phyloP scores from a whole-genome alignment of 1,140 invertebrate genomes.

The Callitettix versicolor region DNA sequence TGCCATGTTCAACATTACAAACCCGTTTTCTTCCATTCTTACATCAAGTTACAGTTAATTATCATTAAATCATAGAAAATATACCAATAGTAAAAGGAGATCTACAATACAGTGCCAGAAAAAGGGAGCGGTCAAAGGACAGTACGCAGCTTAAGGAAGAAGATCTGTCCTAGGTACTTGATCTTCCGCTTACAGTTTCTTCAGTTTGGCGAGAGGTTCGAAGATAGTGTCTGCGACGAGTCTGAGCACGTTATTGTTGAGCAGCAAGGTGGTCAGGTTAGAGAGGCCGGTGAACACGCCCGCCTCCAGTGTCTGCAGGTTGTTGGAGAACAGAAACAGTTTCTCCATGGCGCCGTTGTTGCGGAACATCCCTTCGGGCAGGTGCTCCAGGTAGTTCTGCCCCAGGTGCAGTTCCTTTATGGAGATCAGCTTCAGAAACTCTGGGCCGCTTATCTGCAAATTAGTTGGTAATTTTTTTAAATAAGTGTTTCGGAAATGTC shows the following conservation, averaged over 20 bases:
- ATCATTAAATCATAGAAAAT: too few species aligned
- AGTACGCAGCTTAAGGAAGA: too few species aligned
- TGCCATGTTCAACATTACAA: too few species aligned
- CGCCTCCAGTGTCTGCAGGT: conserved; percentile 39
- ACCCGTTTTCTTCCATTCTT: too few species aligned
- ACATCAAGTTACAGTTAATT: too few species aligned
- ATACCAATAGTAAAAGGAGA: too few species aligned
- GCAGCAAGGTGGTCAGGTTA: conserved; percentile 44
- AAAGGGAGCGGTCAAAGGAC: too few species aligned
- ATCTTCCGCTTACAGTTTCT: conserved; percentile 42
- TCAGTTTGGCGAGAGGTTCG: conserved; percentile 34
- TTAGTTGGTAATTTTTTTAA: too few species aligned
- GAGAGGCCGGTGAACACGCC: conserved; percentile 41
- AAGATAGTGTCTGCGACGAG: conserved; percentile 40
- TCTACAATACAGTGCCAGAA: too few species aligned
- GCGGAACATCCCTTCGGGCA: conserved; percentile 40
- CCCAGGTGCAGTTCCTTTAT: conserved; percentile 47
- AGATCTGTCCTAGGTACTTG: too few species aligned
- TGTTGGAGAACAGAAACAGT: conserved; percentile 49
- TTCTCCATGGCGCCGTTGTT: conserved; percentile 37
- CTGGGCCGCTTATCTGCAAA: conserved; percentile 34
- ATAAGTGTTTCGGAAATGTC: too few species aligned
- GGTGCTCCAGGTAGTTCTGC: conserved; percentile 41
- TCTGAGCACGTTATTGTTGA: conserved; percentile 49
- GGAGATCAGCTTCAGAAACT: conserved; percentile 39